A percentile compares a stretch with the other conserved stretches of the same genome.
phyloP scores from a whole-genome alignment of 2,888 invertebrate genomes.

The Diachrysia chrysitis region DNA sequence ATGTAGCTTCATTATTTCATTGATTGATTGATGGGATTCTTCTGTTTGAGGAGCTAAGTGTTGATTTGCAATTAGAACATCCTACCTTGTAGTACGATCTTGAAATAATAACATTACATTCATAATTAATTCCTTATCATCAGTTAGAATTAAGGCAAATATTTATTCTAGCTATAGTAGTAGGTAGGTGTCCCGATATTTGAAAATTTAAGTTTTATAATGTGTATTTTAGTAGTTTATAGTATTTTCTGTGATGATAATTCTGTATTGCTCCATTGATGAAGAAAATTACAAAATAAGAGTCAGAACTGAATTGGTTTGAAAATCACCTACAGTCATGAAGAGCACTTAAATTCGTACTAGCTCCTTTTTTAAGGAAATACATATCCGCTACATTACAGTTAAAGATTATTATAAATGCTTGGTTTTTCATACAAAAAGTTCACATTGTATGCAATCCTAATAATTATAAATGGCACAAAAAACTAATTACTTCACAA shows the following conservation, averaged over 20 bases:
- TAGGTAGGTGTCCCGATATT: too few species aligned
- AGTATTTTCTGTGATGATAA: too few species aligned
- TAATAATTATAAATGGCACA: constrained; percentile 3
- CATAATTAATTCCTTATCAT: background rate
- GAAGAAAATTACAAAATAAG: too few species aligned
- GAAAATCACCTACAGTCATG: too few species aligned
- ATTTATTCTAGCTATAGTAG: too few species aligned
- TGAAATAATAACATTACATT: background rate
- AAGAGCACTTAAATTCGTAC: too few species aligned
- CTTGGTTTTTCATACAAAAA: background rate
- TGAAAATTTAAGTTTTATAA: too few species aligned
- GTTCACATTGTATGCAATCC: background rate
- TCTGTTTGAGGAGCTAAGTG: background rate
- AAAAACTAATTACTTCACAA: background rate
- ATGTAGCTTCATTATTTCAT: constrained; percentile 28
- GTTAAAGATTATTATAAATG: background rate
- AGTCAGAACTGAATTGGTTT: too few species aligned
- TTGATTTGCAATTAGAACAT: background rate
- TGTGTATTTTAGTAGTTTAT: too few species aligned
- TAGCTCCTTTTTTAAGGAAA: too few species aligned
- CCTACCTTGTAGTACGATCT: background rate
- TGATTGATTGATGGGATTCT: constrained; percentile 33
- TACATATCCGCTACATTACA: background rate
- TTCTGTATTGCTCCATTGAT: too few species aligned
- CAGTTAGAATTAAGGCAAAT: background rate